Base-by-base conservation (phyloP, 2,797 vertebrate genomes). In the Vespertilio murinus region DNA sequence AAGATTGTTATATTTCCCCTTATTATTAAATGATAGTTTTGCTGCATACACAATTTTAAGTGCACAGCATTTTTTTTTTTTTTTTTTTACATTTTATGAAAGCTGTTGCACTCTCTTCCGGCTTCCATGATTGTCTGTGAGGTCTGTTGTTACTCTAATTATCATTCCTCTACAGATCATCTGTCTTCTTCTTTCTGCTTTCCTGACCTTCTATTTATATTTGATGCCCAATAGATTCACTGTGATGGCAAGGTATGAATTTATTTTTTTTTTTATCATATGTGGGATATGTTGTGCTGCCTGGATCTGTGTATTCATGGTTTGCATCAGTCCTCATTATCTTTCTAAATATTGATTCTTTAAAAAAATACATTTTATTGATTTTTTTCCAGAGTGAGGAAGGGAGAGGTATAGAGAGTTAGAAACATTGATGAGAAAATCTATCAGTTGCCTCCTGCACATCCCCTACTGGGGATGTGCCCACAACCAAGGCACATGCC, bases 311-410 rank as follows among this genome's bases (percentile, higher is more conserved):
- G 52, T 12, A 9, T 23, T 69, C 30, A 61, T 59, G 20, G 12
- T 82, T 93, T 90, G 64, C 88, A 90, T 75, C 49, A 52, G 56
- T 75, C 87, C 75, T 88, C 12, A 59, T 82, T 30, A 73, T 74
- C 18, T 71, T 47, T 47, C 59, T 33, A 83, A 82, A 79, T 65
- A 49, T 84, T 49, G 25, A 30, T 92, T 84, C 11, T 67, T 80
- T 3, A 2, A 11, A 42, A 42, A 42, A 42, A 42, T 42, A 42
- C 42, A 42, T 42, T 42, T 42, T 42, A 42, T 42, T 42, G 42
- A 42, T 42, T 42, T 42, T 42, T 42, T 42, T 42, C 42, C 42
- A 42, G 42, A 42, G 42, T 9, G 42, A 42, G 42, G 42, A 42
- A 42, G 42, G 42, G 10, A 42, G 42, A 42, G 42, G 42, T 8